Percentiles rank a stretch among this genome's conserved stretches.
phyloP scores from a whole-genome alignment of 1,140 invertebrate species.

The Carcinoscorpius rotundicauda region DNA sequence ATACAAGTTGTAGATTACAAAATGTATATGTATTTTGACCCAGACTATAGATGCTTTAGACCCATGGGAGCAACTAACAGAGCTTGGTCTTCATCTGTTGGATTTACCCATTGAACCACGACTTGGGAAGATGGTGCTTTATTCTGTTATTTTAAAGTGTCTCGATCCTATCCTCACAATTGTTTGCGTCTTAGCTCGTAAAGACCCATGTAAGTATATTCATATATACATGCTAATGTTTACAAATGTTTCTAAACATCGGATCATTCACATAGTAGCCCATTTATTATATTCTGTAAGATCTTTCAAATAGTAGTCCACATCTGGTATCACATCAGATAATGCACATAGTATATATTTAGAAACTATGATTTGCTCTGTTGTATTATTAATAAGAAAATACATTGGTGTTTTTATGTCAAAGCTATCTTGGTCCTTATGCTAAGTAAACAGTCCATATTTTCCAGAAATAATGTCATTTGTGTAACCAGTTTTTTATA shows the following conservation, averaged over 20 bases:
- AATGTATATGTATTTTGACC: conserved; percentile 7
- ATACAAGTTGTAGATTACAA: no score
- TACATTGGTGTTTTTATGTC: no score
- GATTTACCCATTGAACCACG: conserved; percentile 84
- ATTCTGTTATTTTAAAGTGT: conserved; percentile 81
- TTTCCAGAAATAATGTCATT: no score
- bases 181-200: conserved; percentile 68
- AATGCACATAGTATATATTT: no score
- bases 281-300: background rate
- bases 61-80: conserved; percentile 66
- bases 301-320: background rate
- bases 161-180: conserved; percentile 89
- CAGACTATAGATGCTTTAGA: conserved; percentile 73
- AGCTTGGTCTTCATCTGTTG: conserved; percentile 70
- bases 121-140: conserved; percentile 81
- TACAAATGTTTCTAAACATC: background rate
- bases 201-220: conserved; percentile 47
- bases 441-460: no score
- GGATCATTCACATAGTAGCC: background rate
- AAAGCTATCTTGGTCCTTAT: no score
- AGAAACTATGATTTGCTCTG: no score
- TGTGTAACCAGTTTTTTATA: no score
- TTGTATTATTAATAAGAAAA: no score
- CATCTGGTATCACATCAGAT: background rate
- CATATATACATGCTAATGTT: background rate